Evolutionary conservation across 2,797 vertebrate species (phyloP), one percentile per base, ranked within the genome.

Genomic region (Myoxocephalus aenaeus): DNA sequence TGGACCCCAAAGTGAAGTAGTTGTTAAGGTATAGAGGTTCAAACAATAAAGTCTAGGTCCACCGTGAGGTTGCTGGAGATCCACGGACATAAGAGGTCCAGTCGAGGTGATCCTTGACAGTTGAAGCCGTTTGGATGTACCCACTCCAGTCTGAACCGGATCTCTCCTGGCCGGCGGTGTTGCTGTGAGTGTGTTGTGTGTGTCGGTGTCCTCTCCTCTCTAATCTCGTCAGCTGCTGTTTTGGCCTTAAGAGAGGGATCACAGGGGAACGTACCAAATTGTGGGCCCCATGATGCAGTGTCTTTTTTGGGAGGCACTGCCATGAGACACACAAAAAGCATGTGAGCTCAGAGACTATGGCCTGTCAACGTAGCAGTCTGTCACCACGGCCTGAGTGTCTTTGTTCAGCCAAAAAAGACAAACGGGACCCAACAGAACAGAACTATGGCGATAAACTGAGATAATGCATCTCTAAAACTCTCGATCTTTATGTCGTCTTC

Each of bases 321-420:
- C 96, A 96, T 97, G 95, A 96, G 87, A 94, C 95, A 94, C 94
- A 96, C 93, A 97, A 96, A 96, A 96, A 96, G 97, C 96, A 94
- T 94, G 96, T 98, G 96, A 97, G 96, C 95, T 96, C 96, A 91
- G 94, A 94, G 81, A 88, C 90, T 91, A 89, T 87, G 90, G 90
- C 91, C 89, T 91, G 93, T 94, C 83, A 79, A 22, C 69, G 90
- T 90, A 88, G 92, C 86, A 88, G 63, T 80, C 80, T 92, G 94
- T 96, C 94, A 94, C 87, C 70, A 44, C 85, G 94, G 95, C 94
- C 94, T 84, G 89, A 89, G 87, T 91, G 95, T 57, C 89, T 94
- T 94, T 96, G 96, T 94, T 94, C 92, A 93, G 93, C 96, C 95
- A 94, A 96, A 96, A 97, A 95, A 97, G 95, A 93, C 75, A 91